Conservation (phyloP, 2,113 vertebrate species). For the Petaurus breviceps region DNA sequence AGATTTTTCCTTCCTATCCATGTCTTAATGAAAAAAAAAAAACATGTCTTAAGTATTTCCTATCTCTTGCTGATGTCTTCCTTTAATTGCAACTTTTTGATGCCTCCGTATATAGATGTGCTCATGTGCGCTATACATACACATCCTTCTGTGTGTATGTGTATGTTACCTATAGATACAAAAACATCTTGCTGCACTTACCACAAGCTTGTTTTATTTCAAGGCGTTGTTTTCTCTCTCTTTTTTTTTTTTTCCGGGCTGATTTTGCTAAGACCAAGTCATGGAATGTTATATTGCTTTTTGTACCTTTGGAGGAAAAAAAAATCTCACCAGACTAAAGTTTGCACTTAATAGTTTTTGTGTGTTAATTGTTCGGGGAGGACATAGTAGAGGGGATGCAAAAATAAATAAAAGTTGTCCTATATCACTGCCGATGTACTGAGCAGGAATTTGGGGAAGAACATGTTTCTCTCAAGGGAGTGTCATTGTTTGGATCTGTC, state of each 20-base stretch:
- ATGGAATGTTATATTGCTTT: slow-evolving; percentile 73
- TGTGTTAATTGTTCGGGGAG: slow-evolving; percentile 6
- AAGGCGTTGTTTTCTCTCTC: slow-evolving; percentile 14
- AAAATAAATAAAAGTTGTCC: neutral
- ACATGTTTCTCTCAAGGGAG: neutral
- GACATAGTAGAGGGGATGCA: neutral
- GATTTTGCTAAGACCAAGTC: slow-evolving; percentile 57
- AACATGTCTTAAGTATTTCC: slow-evolving; percentile 46
- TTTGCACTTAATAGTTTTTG: slow-evolving; percentile 49
- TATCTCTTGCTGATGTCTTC: slow-evolving; percentile 75
- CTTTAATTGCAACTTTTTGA: slow-evolving; percentile 76
- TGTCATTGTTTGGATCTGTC: slow-evolving; percentile 46
- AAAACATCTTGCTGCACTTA: slow-evolving; percentile 55
- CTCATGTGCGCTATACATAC: slow-evolving; percentile 18
- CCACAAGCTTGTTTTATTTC: slow-evolving; percentile 16
- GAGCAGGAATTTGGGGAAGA: slow-evolving; percentile 37
- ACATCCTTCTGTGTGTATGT: slow-evolving; percentile 46
- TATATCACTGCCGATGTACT: neutral
- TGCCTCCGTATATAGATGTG: slow-evolving; percentile 74
- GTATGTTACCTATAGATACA: slow-evolving; percentile 59
- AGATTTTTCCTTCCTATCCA: slow-evolving; percentile 44
- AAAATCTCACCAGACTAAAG: slow-evolving; percentile 54
- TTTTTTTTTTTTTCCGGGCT: slow-evolving; percentile 42
- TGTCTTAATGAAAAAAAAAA: slow-evolving; percentile 58
- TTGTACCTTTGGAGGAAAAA: slow-evolving; percentile 65